phyloP scores from a whole-genome alignment of 2,797 vertebrate genomes.

The Pogonophryne albipinna region DNA sequence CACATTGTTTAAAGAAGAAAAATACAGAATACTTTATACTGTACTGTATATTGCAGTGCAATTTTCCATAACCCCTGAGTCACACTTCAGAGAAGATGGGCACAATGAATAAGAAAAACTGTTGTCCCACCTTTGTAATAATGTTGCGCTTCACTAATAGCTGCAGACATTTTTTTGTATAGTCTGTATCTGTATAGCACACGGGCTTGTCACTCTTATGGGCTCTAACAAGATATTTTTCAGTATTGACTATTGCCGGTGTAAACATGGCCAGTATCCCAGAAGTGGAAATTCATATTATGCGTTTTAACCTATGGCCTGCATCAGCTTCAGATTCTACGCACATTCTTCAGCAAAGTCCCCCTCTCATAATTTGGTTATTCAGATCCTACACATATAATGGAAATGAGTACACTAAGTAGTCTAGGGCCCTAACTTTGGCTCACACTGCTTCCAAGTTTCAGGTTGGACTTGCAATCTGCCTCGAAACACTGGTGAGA shows the following conservation, averaged over 20 bases:
- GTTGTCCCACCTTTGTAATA: slow-evolving; percentile 59
- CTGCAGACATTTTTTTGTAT: slow-evolving; percentile 39
- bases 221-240: slow-evolving; percentile 34
- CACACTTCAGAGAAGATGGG: slow-evolving; percentile 93
- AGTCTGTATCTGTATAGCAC: slow-evolving; percentile 19
- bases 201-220: slow-evolving; percentile 47
- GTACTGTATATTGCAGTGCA: slow-evolving; percentile 89
- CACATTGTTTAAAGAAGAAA: slow-evolving; percentile 87
- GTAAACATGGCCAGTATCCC: slow-evolving; percentile 1
- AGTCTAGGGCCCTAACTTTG: not conserved
- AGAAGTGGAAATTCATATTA: slow-evolving; percentile 3
- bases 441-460: slow-evolving; percentile 25
- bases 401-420: slow-evolving; percentile 24
- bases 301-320: not conserved
- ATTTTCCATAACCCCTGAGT: slow-evolving; percentile 96
- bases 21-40: slow-evolving; percentile 81
- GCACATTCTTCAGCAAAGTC: slow-evolving; percentile 22
- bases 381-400: not conserved
- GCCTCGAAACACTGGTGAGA: slow-evolving; percentile 16
- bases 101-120: slow-evolving; percentile 65
- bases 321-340: slow-evolving; percentile 13
- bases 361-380: slow-evolving; percentile 16
- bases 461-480: slow-evolving; percentile 14
- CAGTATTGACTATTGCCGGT: slow-evolving; percentile 8
- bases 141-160: slow-evolving; percentile 62